phyloP scores from a whole-genome alignment of 2,113 vertebrate species.

The Geococcyx californianus region DNA sequence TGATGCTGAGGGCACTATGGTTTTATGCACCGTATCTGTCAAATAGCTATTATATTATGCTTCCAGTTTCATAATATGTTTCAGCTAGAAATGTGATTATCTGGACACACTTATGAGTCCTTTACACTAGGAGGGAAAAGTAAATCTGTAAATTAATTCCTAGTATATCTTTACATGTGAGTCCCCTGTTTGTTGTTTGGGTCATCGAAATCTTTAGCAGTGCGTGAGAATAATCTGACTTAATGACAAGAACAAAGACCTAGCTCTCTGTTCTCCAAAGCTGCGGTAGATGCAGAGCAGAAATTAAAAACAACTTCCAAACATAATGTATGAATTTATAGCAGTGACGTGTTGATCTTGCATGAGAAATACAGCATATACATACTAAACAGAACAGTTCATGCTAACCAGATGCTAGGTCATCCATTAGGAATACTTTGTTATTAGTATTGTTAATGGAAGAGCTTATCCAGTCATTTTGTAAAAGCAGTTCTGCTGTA shows the following conservation, averaged over 20 bases:
- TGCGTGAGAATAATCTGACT: not conserved
- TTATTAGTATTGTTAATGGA: conserved; percentile 68
- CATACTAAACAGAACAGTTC: conserved; percentile 14
- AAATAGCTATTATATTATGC: not conserved
- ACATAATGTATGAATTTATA: conserved; percentile 7
- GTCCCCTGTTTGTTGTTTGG: not conserved
- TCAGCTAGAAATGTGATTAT: not conserved
- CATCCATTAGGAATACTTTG: conserved; percentile 62
- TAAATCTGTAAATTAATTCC: not conserved
- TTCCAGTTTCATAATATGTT: not conserved
- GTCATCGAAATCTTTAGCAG: not conserved
- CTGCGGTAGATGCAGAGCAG: not conserved
- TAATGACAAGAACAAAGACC: not conserved
- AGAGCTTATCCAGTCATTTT: conserved; percentile 34
- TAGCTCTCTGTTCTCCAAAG: not conserved
- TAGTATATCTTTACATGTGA: not conserved
- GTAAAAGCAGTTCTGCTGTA: conserved; percentile 48
- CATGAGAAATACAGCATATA: not conserved
- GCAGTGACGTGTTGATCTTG: not conserved
- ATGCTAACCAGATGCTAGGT: conserved; percentile 29
- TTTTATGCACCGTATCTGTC: not conserved
- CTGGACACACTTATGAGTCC: not conserved
- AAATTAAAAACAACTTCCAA: conserved; percentile 28
- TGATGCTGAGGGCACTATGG: not conserved
- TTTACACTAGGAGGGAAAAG: not conserved